Evolutionary conservation across 2,888 invertebrate genomes (phyloP), one percentile per base, ranked within the genome.

Genomic region (Watsonalla cultraria): DNA sequence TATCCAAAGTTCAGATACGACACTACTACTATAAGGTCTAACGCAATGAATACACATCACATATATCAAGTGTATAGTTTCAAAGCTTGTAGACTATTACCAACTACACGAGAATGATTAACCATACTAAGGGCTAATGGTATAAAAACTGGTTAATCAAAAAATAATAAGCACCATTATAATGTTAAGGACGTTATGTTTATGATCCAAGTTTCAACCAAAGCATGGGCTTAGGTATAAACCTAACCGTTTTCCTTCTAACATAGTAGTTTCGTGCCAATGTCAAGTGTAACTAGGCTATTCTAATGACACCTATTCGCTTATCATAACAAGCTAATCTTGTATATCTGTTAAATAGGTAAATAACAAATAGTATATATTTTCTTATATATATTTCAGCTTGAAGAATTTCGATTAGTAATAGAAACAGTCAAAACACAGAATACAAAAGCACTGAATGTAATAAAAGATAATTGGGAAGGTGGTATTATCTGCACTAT

Each of bases 201-300:
- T 56, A 58, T 35, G 14, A 6, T 49, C 39, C 35, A 64, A 66
- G 69, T 70, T 70, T 63, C 70, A 69, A 68, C 64, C 59, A 47
- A 49, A 57, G 55, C 60, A 69, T 67, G 64, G 65, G 60, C 62
- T 62, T 5, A 24, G 24, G 24, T 24, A 24, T 24, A 24, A 2
- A 24, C 24, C 24, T 24, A 49, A 37, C 65, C 57, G 73, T 87
- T 87, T 86, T 85, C 83, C 84, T 85, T 78, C 73, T 82, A 76
- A 58, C 62, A 61, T 58, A 72, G 66, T 70, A 70, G 69, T 81
- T 80, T 79, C 74, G 68, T 80, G 80, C 80, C 87, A 87, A 84
- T 85, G 87, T 87, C 87, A 88, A 83, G 84, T 76, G 68, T 78
- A 81, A 74, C 78, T 70, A 68, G 77, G 73, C 68, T 73, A 65